Evolutionary conservation across 2,888 invertebrate species (phyloP), one percentile per base, ranked within the genome.

Genomic region (Ceratothoa steindachneri): DNA sequence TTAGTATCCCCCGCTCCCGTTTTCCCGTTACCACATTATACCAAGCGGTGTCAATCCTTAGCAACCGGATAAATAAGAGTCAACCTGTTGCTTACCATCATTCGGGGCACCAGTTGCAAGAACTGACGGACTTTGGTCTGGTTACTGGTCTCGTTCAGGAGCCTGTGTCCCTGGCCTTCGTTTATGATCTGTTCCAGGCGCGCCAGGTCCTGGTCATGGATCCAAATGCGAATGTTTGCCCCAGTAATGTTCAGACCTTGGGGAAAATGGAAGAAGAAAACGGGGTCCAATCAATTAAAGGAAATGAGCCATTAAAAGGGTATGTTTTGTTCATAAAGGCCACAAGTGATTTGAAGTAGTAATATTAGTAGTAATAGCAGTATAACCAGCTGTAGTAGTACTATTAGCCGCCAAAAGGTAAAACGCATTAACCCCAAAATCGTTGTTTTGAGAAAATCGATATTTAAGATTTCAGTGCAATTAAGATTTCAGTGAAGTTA

Each of bases 171-270:
- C 83, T 95, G 92, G 0, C 96, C 95, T 82, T 92, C 92, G 92
- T 95, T 93, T 70, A 95, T 88, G 2, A 95, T 92, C 82, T 91
- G 90, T 85, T 95, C 93, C 81, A 95, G 86, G 81, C 92, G 91
- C 69, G 89, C 89, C 84, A 95, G 88, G 85, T 95, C 93, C 84
- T 92, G 90, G 85, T 95, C 95, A 84, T 95, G 93, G 82, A 95
- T 93, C 96, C 96, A 97, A 87, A 95, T 95, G 81, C 95, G 88
- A 80, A 97, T 95, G 83, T 93, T 95, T 81, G 95, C 92, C 74
- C 91, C 89, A 82, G 91, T 92, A 82, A 93, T 90, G 83, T 91
- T 90, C 83, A 92, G 86, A 84, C 88, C 93, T 60, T 51, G 15
- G 52, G 19, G 15, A 51, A n/a, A n/a, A n/a, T 51, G 1, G 19